A percentile compares a stretch with the other conserved stretches of the same genome.
Conservation (phyloP, 2,888 invertebrate genomes). For the Mythimna ferrago region DNA sequence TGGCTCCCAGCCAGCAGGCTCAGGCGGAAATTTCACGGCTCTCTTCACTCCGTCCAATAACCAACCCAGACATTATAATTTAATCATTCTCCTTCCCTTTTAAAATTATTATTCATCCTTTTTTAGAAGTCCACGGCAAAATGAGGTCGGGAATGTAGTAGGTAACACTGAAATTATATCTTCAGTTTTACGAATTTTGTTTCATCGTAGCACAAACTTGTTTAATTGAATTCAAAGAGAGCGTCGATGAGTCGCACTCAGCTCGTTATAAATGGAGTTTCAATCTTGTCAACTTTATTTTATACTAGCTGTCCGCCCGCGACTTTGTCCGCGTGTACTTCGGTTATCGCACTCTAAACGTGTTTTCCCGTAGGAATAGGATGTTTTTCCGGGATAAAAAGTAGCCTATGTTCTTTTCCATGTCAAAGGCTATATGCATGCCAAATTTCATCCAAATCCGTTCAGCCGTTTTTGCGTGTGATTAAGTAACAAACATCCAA, state of each 20-base stretch:
- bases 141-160: constrained; percentile 34
- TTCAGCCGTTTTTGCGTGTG: no score
- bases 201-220: constrained; percentile 1
- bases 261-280: constrained; percentile 28
- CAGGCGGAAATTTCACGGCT: constrained; percentile 59
- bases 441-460: no score
- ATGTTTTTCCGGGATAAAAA: no score
- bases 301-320: no score
- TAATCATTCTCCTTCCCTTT: constrained; percentile 49
- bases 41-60: constrained; percentile 56
- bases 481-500: no score
- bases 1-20: constrained; percentile 63
- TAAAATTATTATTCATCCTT: constrained; percentile 51
- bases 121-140: constrained; percentile 18
- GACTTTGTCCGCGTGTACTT: no score
- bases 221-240: constrained; percentile 40
- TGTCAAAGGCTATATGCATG: no score
- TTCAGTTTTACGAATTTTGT: constrained; percentile 26
- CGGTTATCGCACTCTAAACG: no score
- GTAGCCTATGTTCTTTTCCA: no score
- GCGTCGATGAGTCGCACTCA: constrained; percentile 34
- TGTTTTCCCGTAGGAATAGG: no score
- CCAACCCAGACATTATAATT: constrained; percentile 54
- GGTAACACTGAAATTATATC: constrained; percentile 13
- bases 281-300: background rate